Evolutionary conservation across 37 sponge, comb jelly and placozoan species (phyloP).

Genomic region (Aplysina aerophoba): DNA sequence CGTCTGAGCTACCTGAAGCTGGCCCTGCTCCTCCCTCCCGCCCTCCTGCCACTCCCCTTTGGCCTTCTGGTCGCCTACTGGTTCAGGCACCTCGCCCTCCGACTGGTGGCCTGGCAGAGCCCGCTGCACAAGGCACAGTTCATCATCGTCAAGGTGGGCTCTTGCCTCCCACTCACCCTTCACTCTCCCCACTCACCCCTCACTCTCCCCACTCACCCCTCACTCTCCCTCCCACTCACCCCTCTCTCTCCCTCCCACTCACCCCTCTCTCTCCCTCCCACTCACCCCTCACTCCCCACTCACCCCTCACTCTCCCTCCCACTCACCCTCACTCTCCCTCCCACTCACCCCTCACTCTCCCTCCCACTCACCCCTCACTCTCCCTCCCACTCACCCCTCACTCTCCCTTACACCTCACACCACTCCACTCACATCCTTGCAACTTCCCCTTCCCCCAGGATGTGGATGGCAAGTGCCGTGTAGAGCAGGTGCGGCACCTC

Average conservation of each 20-base stretch:
- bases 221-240: neutral
- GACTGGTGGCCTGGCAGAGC: conserved; percentile 29
- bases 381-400: neutral
- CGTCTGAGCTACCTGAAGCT: conserved; percentile 24
- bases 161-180: no score
- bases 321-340: neutral
- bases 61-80: conserved; percentile 66
- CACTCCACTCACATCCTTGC: neutral
- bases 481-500: conserved; percentile 19
- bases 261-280: no score
- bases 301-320: no score
- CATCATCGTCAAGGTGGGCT: conserved; percentile 72
- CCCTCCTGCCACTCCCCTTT: conserved; percentile 36
- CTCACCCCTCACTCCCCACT: no score
- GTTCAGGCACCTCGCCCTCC: conserved; percentile 52
- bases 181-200: neutral
- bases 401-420: no score
- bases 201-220: neutral
- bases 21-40: conserved; percentile 45
- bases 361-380: neutral
- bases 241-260: neutral
- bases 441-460: conserved; percentile 39
- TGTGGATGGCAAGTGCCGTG: conserved; percentile 58
- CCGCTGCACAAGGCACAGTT: conserved; percentile 35
- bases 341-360: neutral